Conservation (phyloP, 2,113 vertebrate species). For the Tonatia bakeri region DNA sequence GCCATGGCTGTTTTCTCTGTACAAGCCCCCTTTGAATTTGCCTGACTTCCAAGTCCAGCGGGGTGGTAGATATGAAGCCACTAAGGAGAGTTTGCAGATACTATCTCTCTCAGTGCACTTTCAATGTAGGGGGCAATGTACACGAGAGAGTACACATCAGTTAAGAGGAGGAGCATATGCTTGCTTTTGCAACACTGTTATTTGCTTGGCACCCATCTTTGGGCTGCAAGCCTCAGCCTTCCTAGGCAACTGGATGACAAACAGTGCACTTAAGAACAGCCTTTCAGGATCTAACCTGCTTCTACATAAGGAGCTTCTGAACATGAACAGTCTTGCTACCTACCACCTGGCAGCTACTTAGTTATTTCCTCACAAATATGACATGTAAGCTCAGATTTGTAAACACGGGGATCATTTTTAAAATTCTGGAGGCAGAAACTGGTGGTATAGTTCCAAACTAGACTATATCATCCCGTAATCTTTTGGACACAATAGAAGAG, state of each 20-base stretch:
- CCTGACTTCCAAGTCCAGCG: not conserved
- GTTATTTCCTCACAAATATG: not conserved
- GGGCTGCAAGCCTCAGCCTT: not conserved
- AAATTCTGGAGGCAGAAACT: not conserved
- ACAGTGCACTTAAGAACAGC: not conserved
- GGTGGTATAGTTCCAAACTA: not conserved
- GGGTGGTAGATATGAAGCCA: not conserved
- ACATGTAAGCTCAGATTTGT: not conserved
- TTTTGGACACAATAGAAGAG: not conserved
- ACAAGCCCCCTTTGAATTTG: not conserved
- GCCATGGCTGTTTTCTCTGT: not conserved
- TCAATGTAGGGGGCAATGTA: not conserved
- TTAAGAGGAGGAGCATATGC: not conserved
- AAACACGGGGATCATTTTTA: not conserved
- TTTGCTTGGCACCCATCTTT: not conserved
- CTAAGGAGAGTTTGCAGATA: not conserved
- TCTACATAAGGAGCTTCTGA: not conserved
- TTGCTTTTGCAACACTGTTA: not conserved
- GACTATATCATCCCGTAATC: not conserved
- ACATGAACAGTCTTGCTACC: constrained; percentile 35
- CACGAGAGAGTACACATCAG: not conserved
- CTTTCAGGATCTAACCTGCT: constrained; percentile 35
- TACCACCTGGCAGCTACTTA: not conserved
- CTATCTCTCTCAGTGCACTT: not conserved
- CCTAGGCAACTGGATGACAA: constrained; percentile 24